Base-by-base conservation (phyloP, 2,888 invertebrate species). In the Sphaerophoria taeniata region DNA sequence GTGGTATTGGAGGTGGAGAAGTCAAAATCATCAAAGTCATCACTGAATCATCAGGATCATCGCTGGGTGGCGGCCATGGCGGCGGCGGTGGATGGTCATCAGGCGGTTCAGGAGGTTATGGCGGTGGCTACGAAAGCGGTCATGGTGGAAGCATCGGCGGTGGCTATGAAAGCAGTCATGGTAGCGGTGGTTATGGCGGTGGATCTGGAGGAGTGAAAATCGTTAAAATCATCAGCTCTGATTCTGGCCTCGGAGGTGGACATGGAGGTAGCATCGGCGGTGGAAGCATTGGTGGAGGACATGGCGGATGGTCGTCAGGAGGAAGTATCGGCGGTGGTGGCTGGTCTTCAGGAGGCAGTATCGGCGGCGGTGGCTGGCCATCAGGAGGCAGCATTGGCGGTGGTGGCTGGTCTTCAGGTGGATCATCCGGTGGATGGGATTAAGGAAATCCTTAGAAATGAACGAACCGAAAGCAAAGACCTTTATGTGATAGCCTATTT, bases 21-120 rank as follows among this genome's bases (percentile, higher is more conserved):
- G 84, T 85, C 0, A 85, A 85, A 51, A 80, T 85, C 61, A 80
- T 85, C 80, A 85, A 85, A 60, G 75, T 85, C n/a, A 85, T 85
- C 51, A 76, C 84, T n/a, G 80, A 76, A 24, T 80, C 84, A 47
- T 43, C 51, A n/a, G 82, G 81, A 67, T 82, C 82, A 14, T 73
- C 73, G 0, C 36, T 79, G 9, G 88, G 88, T 24, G 87, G 83
- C 43, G 83, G 83, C 4, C 45, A 77, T 63, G 71, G 77, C 0
- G 14, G 63, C 33, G 75, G 63, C 36, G 75, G 61, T 53, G 79
- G 63, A 16, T 65, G 63, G 63, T 65, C 63, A 34, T 65, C 69
- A 24, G 53, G 76, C 2, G 70, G 58, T 14, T 58, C 47, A 7
- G 76, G 87, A 65, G 84, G 84, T 39, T 58, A 67, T 58, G 79